Evolutionary conservation across 2,888 invertebrate genomes (phyloP), one percentile per base, ranked within the genome.

Genomic region (Habrosyne pyritoides): DNA sequence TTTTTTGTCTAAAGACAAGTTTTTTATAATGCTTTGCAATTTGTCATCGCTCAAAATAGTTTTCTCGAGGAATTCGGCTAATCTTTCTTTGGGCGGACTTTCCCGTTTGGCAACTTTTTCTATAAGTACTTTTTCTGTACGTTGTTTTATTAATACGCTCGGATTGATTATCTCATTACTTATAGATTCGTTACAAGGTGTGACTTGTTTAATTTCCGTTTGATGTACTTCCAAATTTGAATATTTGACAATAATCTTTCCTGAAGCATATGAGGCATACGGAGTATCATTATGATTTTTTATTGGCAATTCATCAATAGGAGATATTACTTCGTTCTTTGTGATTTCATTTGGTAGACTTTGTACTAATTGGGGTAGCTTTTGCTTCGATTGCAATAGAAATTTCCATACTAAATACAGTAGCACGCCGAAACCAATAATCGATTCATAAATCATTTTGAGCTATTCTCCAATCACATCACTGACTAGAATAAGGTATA

Each of bases 41-140:
- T 91, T 92, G 63, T 87, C 86, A 76, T 90, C 86, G 60, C 86
- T 85, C 53, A 91, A 84, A 75, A 91, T 80, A 61, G 89, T 90
- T 79, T 91, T 91, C 68, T 91, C 91, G 30, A 91, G 71, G 67
- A 89, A 92, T 69, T 90, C 87, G 7, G 89, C 79, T 55, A 92
- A 77, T 61, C 83, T 83, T 69, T 91, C 91, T 78, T 88, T 91
- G 24, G 91, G 91, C 48, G 91, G 91, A 69, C 91, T 91, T 36
- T 88, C 87, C 10, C 89, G 80, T 75, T 86, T 86, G 12, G 62
- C 48, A 21, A 60, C 53, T 55, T 74, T 78, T 64, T 73, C 75
- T 18, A 42, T 56, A 52, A 61, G 63, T 18, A 69, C 54, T 57
- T 78, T 79, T 61, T 77, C 73, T 49, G 71, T 72, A 57, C 69